phyloP scores from a whole-genome alignment of 2,797 vertebrate genomes.

The Pteropus rufus region DNA sequence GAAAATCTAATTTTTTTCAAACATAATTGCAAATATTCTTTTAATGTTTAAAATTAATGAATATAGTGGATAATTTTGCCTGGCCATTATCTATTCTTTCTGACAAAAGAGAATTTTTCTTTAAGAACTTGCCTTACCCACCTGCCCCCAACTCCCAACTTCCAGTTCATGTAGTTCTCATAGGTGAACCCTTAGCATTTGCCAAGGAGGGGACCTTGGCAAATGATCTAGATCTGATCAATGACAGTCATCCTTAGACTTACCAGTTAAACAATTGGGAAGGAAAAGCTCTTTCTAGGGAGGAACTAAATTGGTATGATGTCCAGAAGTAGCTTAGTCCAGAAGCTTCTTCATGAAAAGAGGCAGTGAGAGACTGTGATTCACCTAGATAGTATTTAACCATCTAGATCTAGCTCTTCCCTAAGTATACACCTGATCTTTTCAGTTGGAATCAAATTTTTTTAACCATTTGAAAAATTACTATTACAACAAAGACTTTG shows the following conservation, averaged over 20 bases:
- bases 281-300: background rate
- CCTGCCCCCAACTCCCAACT: background rate
- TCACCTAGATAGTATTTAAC: background rate
- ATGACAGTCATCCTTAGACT: background rate
- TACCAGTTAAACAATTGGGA: background rate
- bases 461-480: slow-evolving; percentile 38
- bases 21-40: background rate
- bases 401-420: background rate
- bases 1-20: background rate
- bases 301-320: slow-evolving; percentile 4
- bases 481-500: background rate
- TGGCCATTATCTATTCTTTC: background rate
- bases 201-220: background rate
- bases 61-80: background rate
- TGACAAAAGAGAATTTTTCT: background rate
- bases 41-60: slow-evolving; percentile 11
- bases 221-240: background rate
- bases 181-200: background rate
- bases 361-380: background rate
- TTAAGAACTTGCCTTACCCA: background rate
- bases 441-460: background rate
- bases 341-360: background rate
- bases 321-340: background rate
- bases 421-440: background rate
- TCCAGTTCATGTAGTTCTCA: background rate